Base-by-base conservation (phyloP, 2,113 vertebrate genomes). In the Catharus fuscescens region DNA sequence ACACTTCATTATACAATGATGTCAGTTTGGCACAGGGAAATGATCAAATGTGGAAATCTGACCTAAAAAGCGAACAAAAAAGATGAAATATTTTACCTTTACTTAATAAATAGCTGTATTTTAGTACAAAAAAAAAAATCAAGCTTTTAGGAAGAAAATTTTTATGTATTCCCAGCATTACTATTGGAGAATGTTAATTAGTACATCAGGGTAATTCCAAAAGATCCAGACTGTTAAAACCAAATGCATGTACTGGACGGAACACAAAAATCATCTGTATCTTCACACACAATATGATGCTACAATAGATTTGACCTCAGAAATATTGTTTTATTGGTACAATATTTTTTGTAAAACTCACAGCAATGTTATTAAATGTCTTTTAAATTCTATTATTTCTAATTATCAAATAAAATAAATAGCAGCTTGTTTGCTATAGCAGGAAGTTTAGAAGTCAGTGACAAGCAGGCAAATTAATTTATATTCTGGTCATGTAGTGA, bases 1-100 rank as follows among this genome's bases (percentile, higher is more conserved):
- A 85, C 9, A 23, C n/a, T 83, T 94, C 72, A 92, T 94, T 95
- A 96, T 89, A 95, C 80, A 91, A 31, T 77, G 88, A 80, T 72
- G 42, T 80, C 3, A 2, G 42, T 92, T 74, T 91, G 52, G 60
- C 65, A 80, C 60, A 69, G 44, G 36, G n/a, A 54, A 92, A 80
- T 59, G 64, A 24, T 38, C 65, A 92, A 64, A 82, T 85, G n/a
- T 59, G n/a, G 65, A 89, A 87, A 83, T 72, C 47, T 93, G 62
- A 86, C 93, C 74, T 80, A 94, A 93, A 96, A 95, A 84, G 38
- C 36, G 38, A 65, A 34, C 89, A 13, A 16, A 56, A 80, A 90
- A 94, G 54, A 80, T 50, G 20, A 92, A 52, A 28, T 72, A 26
- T 20, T n/a, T 95, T 80, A 93, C 38, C 23, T 74, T 93, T 92